A percentile compares a stretch with the other conserved stretches of the same genome.
Evolutionary conservation across 1,140 invertebrate species (phyloP).

Genomic region (Ruditapes philippinarum): DNA sequence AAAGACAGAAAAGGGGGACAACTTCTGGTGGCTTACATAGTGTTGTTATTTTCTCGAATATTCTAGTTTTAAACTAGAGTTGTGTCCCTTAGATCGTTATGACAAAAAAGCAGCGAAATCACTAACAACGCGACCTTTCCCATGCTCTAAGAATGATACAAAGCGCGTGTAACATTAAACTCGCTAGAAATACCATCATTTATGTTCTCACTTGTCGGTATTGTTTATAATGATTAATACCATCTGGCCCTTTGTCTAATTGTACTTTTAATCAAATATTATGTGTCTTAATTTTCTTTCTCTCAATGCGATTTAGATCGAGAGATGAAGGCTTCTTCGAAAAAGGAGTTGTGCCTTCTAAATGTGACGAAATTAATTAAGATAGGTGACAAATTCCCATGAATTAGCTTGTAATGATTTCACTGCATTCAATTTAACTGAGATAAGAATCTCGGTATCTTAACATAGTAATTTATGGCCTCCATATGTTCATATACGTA

Average conservation of each 20-base stretch:
- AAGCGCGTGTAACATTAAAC: constrained; percentile 40
- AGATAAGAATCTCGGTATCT: constrained; percentile 17
- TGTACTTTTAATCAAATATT: constrained; percentile 51
- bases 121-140: constrained; percentile 29
- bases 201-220: constrained; percentile 56
- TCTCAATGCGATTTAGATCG: not conserved
- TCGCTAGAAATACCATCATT: constrained; percentile 53
- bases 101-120: not conserved
- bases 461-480: not conserved
- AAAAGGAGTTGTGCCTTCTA: not conserved
- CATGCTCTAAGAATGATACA: constrained; percentile 38
- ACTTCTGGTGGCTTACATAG: not conserved
- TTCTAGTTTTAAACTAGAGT: not conserved
- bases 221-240: constrained; percentile 51
- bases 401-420: not conserved
- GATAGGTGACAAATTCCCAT: constrained; percentile 9
- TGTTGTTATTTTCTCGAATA: not conserved
- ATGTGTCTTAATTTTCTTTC: constrained; percentile 32
- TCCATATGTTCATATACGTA: too few species aligned
- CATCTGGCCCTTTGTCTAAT: constrained; percentile 47
- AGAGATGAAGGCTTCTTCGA: not conserved
- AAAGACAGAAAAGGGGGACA: not conserved
- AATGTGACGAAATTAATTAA: constrained; percentile 10
- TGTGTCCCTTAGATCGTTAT: constrained; percentile 10
- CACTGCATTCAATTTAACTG: not conserved